A percentile compares a stretch with the other conserved stretches of the same genome.
Evolutionary conservation across 1,140 invertebrate species (phyloP).

Genomic region (Drosophila prosaltans): DNA sequence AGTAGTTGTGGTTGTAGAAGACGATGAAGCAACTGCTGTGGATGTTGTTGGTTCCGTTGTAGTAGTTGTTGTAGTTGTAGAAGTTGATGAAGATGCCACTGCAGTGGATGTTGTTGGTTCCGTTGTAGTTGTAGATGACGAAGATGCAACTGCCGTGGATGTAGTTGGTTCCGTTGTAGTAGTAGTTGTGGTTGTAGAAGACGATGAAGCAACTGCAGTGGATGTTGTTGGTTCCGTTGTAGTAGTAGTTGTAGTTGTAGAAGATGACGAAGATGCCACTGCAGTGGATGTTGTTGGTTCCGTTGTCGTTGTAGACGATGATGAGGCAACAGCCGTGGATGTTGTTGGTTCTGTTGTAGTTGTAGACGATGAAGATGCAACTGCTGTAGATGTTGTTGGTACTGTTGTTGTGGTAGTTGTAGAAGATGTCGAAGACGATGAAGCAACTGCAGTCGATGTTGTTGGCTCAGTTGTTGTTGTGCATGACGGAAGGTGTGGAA

Average conservation of each 20-base stretch:
- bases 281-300: not conserved
- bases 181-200: not conserved
- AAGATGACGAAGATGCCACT: not conserved
- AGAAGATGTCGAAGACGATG: not conserved
- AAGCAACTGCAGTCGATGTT: not conserved
- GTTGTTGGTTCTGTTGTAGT: not conserved
- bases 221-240: constrained; percentile 1
- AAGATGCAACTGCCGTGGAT: not conserved
- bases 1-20: not conserved
- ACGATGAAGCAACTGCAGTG: not conserved
- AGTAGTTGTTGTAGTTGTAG: not conserved
- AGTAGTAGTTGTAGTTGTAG: not conserved
- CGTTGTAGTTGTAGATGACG: not conserved
- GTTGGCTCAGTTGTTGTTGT: too few relatives aligned
- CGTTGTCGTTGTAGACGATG: not conserved
- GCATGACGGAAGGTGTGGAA: too few relatives aligned
- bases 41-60: not conserved
- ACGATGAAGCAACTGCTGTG: not conserved
- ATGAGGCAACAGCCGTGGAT: not conserved
- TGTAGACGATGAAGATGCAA: not conserved
- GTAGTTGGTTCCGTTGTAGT: constrained; percentile 1
- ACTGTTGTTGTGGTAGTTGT: not conserved
- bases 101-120: not conserved
- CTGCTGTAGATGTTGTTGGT: not conserved
- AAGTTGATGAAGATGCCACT: not conserved